These are phyloP conservation scores for Meriones psammophilus DNA, from an alignment of 2,797 vertebrate genomes.

Conservation along the genomic window DNA sequence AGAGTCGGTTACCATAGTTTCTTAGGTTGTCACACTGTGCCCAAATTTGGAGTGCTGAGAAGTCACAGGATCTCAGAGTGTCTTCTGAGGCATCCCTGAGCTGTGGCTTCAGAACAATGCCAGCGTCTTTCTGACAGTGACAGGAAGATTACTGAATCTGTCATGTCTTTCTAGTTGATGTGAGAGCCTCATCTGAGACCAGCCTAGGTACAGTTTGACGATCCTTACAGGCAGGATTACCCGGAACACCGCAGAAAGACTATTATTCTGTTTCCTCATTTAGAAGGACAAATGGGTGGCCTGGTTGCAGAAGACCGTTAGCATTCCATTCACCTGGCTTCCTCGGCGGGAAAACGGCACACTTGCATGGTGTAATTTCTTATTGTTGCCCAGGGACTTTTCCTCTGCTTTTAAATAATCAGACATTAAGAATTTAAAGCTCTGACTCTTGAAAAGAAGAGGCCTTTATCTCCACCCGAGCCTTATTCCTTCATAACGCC, in stretches of 20 bases:
- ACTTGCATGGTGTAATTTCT: neutral
- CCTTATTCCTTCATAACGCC: slow-evolving; percentile 53
- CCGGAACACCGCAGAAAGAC: slow-evolving; percentile 67
- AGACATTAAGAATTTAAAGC: slow-evolving; percentile 67
- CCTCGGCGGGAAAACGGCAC: neutral
- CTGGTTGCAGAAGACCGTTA: slow-evolving; percentile 70
- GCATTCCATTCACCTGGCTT: slow-evolving; percentile 69
- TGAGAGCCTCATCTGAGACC: slow-evolving; percentile 37
- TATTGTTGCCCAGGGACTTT: neutral
- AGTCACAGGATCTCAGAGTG: slow-evolving; percentile 17
- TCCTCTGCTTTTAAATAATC: slow-evolving; percentile 17
- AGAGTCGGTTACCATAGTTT: slow-evolving; percentile 53
- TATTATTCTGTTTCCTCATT: slow-evolving; percentile 80
- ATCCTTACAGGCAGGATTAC: slow-evolving; percentile 56
- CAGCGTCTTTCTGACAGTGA: slow-evolving; percentile 56
- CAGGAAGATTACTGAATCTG: slow-evolving; percentile 58
- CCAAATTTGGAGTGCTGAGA: slow-evolving; percentile 63
- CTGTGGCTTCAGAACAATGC: slow-evolving; percentile 65
- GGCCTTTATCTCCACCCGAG: slow-evolving; percentile 38
- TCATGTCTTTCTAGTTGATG: slow-evolving; percentile 23
- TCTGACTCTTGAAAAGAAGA: slow-evolving; percentile 50
- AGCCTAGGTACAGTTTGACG: slow-evolving; percentile 71
- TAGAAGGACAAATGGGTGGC: slow-evolving; percentile 79
- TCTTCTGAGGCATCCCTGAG: slow-evolving; percentile 36
- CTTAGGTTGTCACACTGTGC: neutral